These are phyloP conservation scores for Oegoconia quadripuncta DNA, from an alignment of 2,888 invertebrate species.

Conservation along the genomic window DNA sequence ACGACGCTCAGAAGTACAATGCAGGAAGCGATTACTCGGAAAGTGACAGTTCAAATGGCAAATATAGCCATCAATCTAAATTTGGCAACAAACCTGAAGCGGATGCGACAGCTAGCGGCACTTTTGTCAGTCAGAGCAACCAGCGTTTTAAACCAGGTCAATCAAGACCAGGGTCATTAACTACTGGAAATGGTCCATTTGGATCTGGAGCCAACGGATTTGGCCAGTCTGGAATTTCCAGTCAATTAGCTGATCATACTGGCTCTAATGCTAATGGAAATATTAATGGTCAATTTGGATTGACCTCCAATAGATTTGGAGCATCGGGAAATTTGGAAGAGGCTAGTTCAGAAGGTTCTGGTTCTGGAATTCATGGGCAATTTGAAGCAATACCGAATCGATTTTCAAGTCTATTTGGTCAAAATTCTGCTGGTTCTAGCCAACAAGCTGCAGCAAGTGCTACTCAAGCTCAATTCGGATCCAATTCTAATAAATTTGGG, in stretches of 20 bases:
- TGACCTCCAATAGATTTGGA: no score
- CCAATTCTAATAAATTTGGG: background rate
- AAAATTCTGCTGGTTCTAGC: background rate
- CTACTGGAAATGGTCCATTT: background rate
- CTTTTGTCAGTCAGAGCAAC: constrained; percentile 47
- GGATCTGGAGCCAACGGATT: background rate
- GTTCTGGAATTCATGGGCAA: no score
- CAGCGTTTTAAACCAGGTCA: constrained; percentile 32
- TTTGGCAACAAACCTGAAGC: constrained; percentile 42
- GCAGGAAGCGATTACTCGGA: constrained; percentile 54
- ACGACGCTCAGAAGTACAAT: constrained; percentile 68
- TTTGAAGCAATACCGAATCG: background rate
- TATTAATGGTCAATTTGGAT: background rate
- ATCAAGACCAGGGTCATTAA: constrained; percentile 1
- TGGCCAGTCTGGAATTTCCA: background rate
- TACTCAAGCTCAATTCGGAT: constrained; percentile 6
- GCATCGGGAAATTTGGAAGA: no score
- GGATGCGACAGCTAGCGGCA: constrained; percentile 37
- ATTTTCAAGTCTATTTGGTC: constrained; percentile 1
- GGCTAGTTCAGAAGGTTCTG: no score
- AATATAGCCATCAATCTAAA: constrained; percentile 48
- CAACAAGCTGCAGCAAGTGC: background rate
- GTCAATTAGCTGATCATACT: background rate
- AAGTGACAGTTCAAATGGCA: constrained; percentile 36
- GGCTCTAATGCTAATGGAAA: no score